Percentiles rank a stretch among this genome's conserved stretches.
Conservation (phyloP, 2,797 vertebrate species). For the Malurus leucopterus region DNA sequence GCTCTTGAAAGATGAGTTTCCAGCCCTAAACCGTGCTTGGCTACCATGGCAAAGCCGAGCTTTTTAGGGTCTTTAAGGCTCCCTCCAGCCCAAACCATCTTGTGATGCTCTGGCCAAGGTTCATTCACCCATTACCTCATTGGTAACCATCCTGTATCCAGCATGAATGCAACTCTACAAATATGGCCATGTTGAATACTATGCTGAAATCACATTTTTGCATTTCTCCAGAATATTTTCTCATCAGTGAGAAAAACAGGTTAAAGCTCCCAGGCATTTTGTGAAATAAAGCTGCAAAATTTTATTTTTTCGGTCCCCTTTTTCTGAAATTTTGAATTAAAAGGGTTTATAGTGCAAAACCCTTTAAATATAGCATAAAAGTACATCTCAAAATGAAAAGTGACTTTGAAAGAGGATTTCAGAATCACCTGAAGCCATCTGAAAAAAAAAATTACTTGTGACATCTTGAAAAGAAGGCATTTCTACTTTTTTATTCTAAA, state of each 20-base stretch:
- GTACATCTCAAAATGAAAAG: background rate
- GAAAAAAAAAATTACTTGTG: background rate
- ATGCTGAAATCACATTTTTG: background rate
- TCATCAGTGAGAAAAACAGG: background rate
- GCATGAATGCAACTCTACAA: accelerated
- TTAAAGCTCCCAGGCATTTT: background rate
- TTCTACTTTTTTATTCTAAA: background rate
- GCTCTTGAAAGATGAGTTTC: background rate
- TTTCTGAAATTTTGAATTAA: background rate
- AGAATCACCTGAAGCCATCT: background rate
- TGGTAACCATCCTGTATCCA: accelerated
- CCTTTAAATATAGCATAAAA: background rate
- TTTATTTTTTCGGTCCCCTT: background rate
- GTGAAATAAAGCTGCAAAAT: background rate
- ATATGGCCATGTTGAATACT: background rate
- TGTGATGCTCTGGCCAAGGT: background rate
- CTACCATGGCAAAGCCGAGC: accelerated
- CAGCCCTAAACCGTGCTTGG: background rate
- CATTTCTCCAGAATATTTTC: background rate
- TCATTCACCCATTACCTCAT: accelerated
- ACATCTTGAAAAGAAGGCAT: background rate
- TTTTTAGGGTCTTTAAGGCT: no score
- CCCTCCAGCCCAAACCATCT: background rate
- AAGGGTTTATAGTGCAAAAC: background rate
- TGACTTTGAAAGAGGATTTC: background rate